A percentile compares a stretch with the other conserved stretches of the same genome.
Evolutionary conservation across 2,888 invertebrate genomes (phyloP).

Genomic region (Drosophila fulvimacula): DNA sequence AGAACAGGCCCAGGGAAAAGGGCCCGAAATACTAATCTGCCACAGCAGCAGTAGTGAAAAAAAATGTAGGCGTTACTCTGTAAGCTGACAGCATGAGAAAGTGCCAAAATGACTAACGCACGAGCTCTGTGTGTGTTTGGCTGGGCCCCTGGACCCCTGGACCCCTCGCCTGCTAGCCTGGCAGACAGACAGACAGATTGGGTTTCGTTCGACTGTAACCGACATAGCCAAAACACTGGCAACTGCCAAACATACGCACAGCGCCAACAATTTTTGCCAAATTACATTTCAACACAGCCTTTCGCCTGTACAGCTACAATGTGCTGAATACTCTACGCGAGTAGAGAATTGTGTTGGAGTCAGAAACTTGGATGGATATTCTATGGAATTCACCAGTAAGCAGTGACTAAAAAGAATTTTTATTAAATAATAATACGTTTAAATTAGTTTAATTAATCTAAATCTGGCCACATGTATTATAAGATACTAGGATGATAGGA

Average conservation of each 20-base stretch:
- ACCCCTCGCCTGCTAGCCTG: constrained; percentile 54
- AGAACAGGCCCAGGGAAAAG: neutral
- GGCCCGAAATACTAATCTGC: constrained; percentile 66
- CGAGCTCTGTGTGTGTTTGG: constrained; percentile 33
- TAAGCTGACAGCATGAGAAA: constrained; percentile 77
- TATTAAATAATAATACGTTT: too few relatives aligned
- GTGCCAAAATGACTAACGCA: constrained; percentile 79
- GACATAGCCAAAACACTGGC: constrained; percentile 35
- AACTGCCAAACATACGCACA: constrained; percentile 60
- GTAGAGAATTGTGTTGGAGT: too few relatives aligned
- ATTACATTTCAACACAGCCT: constrained; percentile 79
- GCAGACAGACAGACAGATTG: constrained; percentile 78
- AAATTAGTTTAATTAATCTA: too few relatives aligned
- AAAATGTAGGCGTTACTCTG: constrained; percentile 65
- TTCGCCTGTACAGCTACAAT: constrained; percentile 55
- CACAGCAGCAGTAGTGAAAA: constrained; percentile 27
- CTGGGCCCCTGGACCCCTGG: constrained; percentile 23
- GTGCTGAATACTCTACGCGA: constrained; percentile 36
- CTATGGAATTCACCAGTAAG: too few relatives aligned
- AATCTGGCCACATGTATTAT: too few relatives aligned
- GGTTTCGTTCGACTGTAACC: constrained; percentile 72
- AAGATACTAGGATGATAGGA: too few relatives aligned
- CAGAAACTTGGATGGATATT: too few relatives aligned
- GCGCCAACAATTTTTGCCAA: constrained; percentile 73
- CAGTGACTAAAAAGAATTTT: too few relatives aligned